Evolutionary conservation across 2,888 invertebrate species (phyloP).

Genomic region (Tenodera sinensis): DNA sequence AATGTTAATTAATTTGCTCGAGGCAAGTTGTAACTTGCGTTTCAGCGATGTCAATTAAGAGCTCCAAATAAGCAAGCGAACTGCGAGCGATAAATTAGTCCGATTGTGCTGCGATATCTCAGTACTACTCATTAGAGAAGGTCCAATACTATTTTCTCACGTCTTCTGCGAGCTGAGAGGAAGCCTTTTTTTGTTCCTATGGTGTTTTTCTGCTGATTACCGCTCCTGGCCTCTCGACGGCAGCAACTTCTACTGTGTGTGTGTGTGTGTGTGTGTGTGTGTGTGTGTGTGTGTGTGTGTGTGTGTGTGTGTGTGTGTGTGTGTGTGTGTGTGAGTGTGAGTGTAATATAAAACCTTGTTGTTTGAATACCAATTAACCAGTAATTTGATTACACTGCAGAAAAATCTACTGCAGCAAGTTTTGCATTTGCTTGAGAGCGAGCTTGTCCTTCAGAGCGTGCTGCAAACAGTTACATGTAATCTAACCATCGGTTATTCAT

Average conservation of each 20-base stretch:
- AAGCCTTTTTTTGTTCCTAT: neutral
- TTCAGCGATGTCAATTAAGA: too few species aligned
- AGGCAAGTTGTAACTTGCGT: neutral
- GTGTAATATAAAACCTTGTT: neutral
- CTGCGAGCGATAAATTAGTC: neutral
- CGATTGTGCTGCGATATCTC: neutral
- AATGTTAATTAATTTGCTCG: too few species aligned
- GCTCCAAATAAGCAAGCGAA: too few species aligned
- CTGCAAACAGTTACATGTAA: too few species aligned
- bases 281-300: too few species aligned
- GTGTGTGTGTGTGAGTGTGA: too few species aligned
- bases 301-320: too few species aligned
- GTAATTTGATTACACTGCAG: neutral
- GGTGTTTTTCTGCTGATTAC: neutral
- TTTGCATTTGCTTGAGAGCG: neutral
- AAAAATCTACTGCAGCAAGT: neutral
- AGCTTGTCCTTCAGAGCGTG: neutral
- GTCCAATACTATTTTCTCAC: neutral
- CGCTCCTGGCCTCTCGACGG: neutral
- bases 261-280: too few species aligned
- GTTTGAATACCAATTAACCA: conserved; percentile 8
- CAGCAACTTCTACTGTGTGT: neutral
- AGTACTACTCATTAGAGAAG: neutral
- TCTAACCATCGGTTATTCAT: too few species aligned
- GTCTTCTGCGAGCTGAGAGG: neutral